phyloP scores from a whole-genome alignment of 2,888 invertebrate genomes.

The Gasteruption jaculator region DNA sequence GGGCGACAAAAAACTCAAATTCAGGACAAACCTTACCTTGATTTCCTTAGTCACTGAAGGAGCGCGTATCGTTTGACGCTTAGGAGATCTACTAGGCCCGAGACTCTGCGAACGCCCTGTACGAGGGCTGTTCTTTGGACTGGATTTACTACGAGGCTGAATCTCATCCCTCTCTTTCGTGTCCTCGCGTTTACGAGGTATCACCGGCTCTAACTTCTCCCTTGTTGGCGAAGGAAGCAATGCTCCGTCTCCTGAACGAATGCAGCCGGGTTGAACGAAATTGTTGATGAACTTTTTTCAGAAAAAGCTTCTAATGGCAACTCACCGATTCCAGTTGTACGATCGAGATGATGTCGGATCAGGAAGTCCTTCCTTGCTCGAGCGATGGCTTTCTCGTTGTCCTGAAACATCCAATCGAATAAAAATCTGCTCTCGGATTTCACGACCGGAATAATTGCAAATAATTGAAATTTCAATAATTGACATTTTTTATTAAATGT shows the following conservation, averaged over 20 bases:
- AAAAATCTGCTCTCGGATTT: background rate
- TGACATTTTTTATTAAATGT: background rate
- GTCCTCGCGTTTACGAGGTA: conserved; percentile 58
- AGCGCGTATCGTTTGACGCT: conserved; percentile 61
- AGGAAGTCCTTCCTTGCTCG: conserved; percentile 61
- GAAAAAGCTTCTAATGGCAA: conserved; percentile 6
- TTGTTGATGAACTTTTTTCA: conserved; percentile 4
- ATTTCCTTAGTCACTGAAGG: conserved; percentile 45
- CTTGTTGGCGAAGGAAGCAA: conserved; percentile 67
- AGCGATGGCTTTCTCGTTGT: conserved; percentile 45
- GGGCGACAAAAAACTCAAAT: no score
- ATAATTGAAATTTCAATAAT: conserved; percentile 6
- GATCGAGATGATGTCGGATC: conserved; percentile 67
- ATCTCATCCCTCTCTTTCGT: conserved; percentile 48
- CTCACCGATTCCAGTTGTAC: conserved; percentile 67
- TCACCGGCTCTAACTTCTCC: conserved; percentile 68
- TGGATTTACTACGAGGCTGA: conserved; percentile 52
- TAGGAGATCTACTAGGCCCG: conserved; percentile 70
- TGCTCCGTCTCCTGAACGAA: conserved; percentile 58
- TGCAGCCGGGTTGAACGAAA: background rate
- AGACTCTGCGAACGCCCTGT: conserved; percentile 67
- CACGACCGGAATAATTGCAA: background rate
- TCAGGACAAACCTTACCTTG: no score
- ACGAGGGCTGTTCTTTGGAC: conserved; percentile 59
- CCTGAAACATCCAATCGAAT: conserved; percentile 33